Conservation (phyloP, 2,113 vertebrate species). For the Gobio gobio region DNA sequence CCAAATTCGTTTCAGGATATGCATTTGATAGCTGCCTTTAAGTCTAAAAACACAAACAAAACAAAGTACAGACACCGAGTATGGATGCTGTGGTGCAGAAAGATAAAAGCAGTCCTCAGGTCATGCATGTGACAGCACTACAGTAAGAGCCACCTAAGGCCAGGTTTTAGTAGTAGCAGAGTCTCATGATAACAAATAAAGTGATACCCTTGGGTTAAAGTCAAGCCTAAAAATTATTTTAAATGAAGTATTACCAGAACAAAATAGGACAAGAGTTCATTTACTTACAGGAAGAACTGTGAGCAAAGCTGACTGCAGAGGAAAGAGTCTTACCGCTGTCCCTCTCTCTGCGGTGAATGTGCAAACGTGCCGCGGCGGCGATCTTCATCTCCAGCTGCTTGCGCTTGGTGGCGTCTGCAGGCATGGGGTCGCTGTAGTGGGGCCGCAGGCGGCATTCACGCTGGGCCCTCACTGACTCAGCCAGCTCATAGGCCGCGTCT, state of each 20-base stretch:
- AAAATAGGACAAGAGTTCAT: background rate
- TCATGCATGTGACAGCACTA: background rate
- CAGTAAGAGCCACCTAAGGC: slow-evolving; percentile 19
- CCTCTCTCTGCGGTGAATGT: slow-evolving; percentile 80
- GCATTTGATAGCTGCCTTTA: background rate
- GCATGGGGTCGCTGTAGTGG: slow-evolving; percentile 89
- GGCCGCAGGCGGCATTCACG: slow-evolving; percentile 85
- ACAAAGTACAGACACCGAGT: background rate
- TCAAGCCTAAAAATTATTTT: background rate
- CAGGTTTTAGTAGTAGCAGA: slow-evolving; percentile 7
- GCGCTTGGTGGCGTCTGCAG: slow-evolving; percentile 84
- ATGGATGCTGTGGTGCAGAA: slow-evolving; percentile 7
- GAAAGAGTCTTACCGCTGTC: slow-evolving; percentile 71
- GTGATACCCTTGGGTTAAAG: background rate
- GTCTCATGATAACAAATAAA: background rate
- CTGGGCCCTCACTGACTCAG: slow-evolving; percentile 81
- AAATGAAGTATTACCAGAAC: background rate
- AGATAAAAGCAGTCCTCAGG: slow-evolving; percentile 7
- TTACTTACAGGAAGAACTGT: slow-evolving; percentile 3
- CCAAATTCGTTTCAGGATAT: background rate
- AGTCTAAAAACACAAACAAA: slow-evolving; percentile 6
- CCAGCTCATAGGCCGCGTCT: slow-evolving; percentile 80
- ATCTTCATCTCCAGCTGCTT: slow-evolving; percentile 93
- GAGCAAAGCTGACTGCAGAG: background rate
- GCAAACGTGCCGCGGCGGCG: slow-evolving; percentile 81